Percentiles rank a stretch among this genome's conserved stretches.
Evolutionary conservation across 2,113 vertebrate genomes (phyloP).

Genomic region (Ailuropoda melanoleuca): DNA sequence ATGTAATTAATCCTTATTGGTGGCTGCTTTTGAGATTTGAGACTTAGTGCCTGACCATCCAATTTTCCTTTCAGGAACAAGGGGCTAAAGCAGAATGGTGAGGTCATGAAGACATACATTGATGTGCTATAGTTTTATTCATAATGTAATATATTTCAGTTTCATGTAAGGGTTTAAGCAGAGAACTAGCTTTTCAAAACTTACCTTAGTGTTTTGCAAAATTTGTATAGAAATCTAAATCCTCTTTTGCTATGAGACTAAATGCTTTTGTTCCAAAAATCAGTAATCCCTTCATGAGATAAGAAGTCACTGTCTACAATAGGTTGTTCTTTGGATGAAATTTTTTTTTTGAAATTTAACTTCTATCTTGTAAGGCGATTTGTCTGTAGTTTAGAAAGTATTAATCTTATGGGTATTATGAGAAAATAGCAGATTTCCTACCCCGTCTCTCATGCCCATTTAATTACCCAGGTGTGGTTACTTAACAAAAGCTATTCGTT

Average conservation of each 20-base stretch:
- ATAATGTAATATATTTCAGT: conserved; percentile 30
- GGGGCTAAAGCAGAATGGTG: neutral
- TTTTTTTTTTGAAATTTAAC: neutral
- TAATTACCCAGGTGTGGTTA: neutral
- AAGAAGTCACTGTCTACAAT: neutral
- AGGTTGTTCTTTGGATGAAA: neutral
- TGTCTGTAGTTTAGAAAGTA: neutral
- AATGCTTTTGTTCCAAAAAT: neutral
- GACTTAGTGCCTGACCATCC: neutral
- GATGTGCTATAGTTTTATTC: neutral
- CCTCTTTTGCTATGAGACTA: neutral
- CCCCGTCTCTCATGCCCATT: neutral
- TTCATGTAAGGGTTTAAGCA: neutral
- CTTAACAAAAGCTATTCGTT: neutral
- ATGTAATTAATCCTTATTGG: neutral
- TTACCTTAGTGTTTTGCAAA: neutral
- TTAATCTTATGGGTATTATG: neutral
- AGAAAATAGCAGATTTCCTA: neutral
- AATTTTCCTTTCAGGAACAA: neutral
- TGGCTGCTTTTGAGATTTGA: conserved; percentile 29
- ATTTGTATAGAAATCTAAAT: neutral
- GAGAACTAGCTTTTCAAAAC: conserved; percentile 15
- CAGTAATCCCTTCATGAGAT: neutral
- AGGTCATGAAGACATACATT: neutral
- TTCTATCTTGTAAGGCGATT: neutral